A percentile compares a stretch with the other conserved stretches of the same genome.
These are phyloP conservation scores for Dasysyrphus tricinctus DNA, from an alignment of 2,888 invertebrate genomes.

Conservation along the genomic window DNA sequence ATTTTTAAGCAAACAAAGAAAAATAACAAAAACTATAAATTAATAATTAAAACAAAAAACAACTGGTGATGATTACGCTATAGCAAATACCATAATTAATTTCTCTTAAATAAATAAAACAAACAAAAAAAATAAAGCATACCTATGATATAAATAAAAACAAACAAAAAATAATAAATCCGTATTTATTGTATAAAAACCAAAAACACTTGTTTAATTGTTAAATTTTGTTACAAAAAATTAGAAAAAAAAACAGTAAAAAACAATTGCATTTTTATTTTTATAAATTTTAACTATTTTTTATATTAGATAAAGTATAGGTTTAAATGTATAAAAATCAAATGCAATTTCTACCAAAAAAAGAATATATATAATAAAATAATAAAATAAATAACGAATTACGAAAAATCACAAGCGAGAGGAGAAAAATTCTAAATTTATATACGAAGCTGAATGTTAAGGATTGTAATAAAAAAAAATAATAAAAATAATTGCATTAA, in stretches of 20 bases:
- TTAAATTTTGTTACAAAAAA: conserved; percentile 70
- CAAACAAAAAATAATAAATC: conserved; percentile 15
- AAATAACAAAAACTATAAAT: conserved; percentile 47
- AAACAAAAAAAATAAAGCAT: conserved; percentile 51
- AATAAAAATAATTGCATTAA: conserved; percentile 39
- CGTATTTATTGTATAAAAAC: conserved; percentile 62
- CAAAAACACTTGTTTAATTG: conserved; percentile 63
- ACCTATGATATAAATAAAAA: conserved; percentile 50
- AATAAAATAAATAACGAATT: conserved; percentile 64
- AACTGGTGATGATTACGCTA: conserved; percentile 65
- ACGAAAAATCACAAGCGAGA: conserved; percentile 54
- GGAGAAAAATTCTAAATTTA: conserved; percentile 73
- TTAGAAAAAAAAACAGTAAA: conserved; percentile 27
- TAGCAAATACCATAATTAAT: conserved; percentile 68
- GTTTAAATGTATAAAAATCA: conserved; percentile 66
- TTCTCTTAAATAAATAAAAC: conserved; percentile 61
- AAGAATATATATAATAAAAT: conserved; percentile 14
- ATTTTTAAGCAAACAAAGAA: conserved; percentile 65
- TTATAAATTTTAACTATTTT: conserved; percentile 75
- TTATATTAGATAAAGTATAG: conserved; percentile 72
- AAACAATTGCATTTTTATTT: conserved; percentile 68
- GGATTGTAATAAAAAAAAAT: conserved; percentile 51
- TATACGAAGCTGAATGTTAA: conserved; percentile 70
- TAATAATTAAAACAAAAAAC: conserved; percentile 32
- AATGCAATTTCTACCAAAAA: conserved; percentile 69